Evolutionary conservation across 2,888 invertebrate species (phyloP), one percentile per base, ranked within the genome.

Genomic region (Leucophora obtusa): DNA sequence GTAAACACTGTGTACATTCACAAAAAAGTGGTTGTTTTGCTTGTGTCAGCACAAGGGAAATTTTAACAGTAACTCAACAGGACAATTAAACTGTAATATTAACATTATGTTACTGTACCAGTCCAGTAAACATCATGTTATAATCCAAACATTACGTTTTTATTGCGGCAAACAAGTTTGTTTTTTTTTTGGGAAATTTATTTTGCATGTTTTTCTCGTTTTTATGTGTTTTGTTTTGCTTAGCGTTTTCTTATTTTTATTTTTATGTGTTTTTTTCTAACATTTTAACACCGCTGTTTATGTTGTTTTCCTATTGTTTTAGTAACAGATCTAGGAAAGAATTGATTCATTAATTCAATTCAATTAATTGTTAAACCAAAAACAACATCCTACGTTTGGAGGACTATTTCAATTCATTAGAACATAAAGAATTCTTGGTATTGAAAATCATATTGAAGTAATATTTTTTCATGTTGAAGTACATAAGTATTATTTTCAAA

Each of bases 171-270:
- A 18, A 50, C 54, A 11, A 56, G 66, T 54, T 66, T 38, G 7
- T 50, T 11, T 28, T 1, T 63, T 53, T 35, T 65, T 17, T 62
- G 43, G 43, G 5, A 38, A 11, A 35, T 18, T 43, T 35, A n/a
- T 56, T 38, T 53, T 53, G 33, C 28, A 21, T 69, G 43, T 33
- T 51, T 53, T 63, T n/a, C 18, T 66, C 54, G 65, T 53, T 75
- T 71, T 51, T 56, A 9, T 51, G 28, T 33, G 71, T 75, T 79
- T 74, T 80, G 79, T 80, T 80, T 75, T 80, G 79, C 71, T 80
- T 73, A 15, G 51, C 65, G 69, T 58, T 65, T 81, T 81, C 81
- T 77, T 54, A 24, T 7, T 18, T 43, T 62, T 65, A 8, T 66
- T 5, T 54, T 7, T 10, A 7, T 7, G n/a, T n/a, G n/a, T 28